Evolutionary conservation across 2,113 vertebrate genomes (phyloP), one percentile per base, ranked within the genome.

Genomic region (Zosterops hypoxanthus): DNA sequence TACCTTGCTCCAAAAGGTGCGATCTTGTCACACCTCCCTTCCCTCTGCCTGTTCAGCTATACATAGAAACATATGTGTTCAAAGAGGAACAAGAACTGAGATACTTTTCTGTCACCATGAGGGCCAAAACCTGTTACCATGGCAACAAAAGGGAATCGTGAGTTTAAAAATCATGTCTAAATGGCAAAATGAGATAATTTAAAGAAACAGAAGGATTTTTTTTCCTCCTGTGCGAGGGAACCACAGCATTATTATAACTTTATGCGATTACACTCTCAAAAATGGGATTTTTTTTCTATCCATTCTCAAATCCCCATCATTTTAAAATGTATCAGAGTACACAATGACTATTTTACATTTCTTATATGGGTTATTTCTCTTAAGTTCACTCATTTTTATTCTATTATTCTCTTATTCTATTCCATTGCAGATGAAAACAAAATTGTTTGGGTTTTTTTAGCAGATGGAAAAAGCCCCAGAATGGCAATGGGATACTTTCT

Each of bases 161-260:
- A 97, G 95, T 97, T 98, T 97, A 95, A 98, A 97, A 98, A 98
- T 97, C 97, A 94, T 92, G 96, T 96, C 94, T 95, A 97, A 97
- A 97, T 97, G 95, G 97, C 95, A 98, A 97, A 97, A 97, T 86
- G 70, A 97, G 95, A 97, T 95, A 98, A 96, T 97, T 97, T 95
- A 97, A 97, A 98, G 95, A 97, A 97, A 97, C 82, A 92, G 84
- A 95, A n/a, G 42, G 78, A 22, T 41, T 94, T 44, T 64, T 24
- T 49, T 59, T 20, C 5, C 24, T 75, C 73, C 73, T 24, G 17
- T 25, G 49, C 56, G 52, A 77, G 42, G 81, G 46, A 81, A 93
- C 28, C 19, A 41, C 1, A 1, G 56, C 33, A 71, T 78, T 93
- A 92, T 77, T 92, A 78, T 26, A 90, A 96, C 72, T 95, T 85